phyloP scores from a whole-genome alignment of 2,888 invertebrate species.

The Sinohyriopsis cumingii region DNA sequence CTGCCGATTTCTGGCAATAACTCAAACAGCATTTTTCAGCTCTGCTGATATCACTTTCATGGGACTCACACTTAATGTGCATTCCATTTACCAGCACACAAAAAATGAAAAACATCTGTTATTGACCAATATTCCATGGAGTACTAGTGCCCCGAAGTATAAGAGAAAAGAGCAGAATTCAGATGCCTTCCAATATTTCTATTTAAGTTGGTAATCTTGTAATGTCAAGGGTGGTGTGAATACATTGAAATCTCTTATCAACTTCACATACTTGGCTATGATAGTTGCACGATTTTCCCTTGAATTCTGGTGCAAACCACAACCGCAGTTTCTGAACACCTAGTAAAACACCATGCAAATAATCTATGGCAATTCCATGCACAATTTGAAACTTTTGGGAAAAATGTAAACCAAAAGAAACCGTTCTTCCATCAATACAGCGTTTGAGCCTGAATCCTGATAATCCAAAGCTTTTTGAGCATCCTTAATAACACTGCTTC shows the following conservation, averaged over 20 bases:
- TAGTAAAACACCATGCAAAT: constrained; percentile 41
- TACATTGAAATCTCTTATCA: too few species aligned
- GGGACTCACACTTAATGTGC: constrained; percentile 12
- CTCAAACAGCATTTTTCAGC: constrained; percentile 19
- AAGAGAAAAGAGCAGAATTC: too few species aligned
- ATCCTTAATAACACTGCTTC: too few species aligned
- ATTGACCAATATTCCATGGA: constrained; percentile 17
- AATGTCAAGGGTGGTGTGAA: too few species aligned
- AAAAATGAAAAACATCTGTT: constrained; percentile 23
- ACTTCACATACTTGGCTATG: too few species aligned
- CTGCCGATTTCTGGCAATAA: constrained; percentile 12
- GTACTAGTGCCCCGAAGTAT: constrained; percentile 16
- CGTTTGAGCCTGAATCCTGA: too few species aligned
- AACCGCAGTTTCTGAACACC: constrained; percentile 21
- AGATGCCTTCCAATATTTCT: too few species aligned
- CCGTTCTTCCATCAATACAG: too few species aligned
- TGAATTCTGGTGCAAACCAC: constrained; percentile 22
- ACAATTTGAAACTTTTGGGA: too few species aligned
- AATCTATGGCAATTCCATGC: constrained; percentile 24
- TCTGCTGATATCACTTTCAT: constrained; percentile 6
- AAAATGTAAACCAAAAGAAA: too few species aligned
- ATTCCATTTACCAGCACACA: constrained; percentile 24
- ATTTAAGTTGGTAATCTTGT: too few species aligned
- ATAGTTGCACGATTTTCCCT: constrained; percentile 23
- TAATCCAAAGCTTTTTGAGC: too few species aligned